Base-by-base conservation (phyloP, 2,888 invertebrate genomes). In the Capitulum mitella region DNA sequence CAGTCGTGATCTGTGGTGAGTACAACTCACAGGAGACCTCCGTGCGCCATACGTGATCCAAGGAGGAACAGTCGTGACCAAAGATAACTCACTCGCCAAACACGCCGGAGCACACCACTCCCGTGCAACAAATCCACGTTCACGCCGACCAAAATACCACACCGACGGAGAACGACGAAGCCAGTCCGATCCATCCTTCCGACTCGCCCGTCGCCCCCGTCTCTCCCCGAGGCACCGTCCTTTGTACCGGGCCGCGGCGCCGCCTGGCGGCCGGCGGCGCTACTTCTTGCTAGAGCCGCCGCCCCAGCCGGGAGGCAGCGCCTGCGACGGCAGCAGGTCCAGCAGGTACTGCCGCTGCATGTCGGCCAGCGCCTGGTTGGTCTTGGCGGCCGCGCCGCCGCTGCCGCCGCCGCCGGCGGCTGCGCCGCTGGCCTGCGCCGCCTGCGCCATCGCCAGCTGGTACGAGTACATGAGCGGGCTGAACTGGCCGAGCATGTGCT, bases 311-410 rank as follows among this genome's bases (percentile, higher is more conserved):
- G 75, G 75, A 43, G 43, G 75, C 75, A 75, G 75, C 46, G 46
- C 75, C 46, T 75, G 75, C 22, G 85, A 83, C 37, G 95, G 95
- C 84, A 97, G 95, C 95, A 98, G 96, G 86, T 98, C 97, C 81
- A 98, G 90, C 84, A 98, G 89, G 89, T 97, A 97, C 88, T 97
- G 97, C 79, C 97, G 89, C 88, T 97, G 97, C 46, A 88, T 83
- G 81, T 88, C 88, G 58, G 83, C 84, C 82, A 94, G 88, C 85
- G 54, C 77, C 79, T 19, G 80, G 76, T 46, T 84, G 83, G 84
- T 76, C 70, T 54, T 43, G 76, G 77, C 43, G 54, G 79, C 34
- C 19, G 5, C 8, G 77, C 43, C 48, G 81, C 78, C 61, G 82
- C 79, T 79, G 82, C 79, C 78, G 82, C 82, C 79, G 80, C 80